Percentiles rank a stretch among this genome's conserved stretches.
phyloP scores from a whole-genome alignment of 2,797 vertebrate genomes.

The Oreochromis mossambicus region DNA sequence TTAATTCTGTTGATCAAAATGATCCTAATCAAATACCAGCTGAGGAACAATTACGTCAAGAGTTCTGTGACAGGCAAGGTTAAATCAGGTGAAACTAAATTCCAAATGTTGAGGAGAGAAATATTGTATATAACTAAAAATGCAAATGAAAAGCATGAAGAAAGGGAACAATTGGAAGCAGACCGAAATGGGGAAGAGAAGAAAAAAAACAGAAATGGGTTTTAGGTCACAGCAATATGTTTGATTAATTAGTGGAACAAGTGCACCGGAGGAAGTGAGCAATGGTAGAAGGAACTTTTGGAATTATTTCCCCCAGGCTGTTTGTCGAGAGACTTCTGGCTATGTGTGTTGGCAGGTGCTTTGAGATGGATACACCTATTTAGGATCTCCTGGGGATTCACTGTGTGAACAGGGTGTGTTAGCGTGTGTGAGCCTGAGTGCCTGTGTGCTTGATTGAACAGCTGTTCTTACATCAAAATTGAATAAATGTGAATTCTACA shows the following conservation, averaged over 20 bases:
- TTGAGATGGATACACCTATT: constrained; percentile 52
- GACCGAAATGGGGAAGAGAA: neutral
- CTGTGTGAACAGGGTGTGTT: constrained; percentile 18
- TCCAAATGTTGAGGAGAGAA: neutral
- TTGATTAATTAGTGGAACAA: constrained; percentile 42
- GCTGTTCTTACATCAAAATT: constrained; percentile 57
- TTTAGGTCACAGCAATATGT: constrained; percentile 22
- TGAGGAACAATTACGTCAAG: neutral
- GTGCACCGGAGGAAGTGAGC: constrained; percentile 12
- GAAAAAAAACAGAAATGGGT: neutral
- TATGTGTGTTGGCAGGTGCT: constrained; percentile 57
- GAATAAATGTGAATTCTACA: constrained; percentile 63
- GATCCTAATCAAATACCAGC: neutral
- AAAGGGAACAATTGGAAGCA: neutral
- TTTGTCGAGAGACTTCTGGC: constrained; percentile 43
- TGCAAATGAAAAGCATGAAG: neutral
- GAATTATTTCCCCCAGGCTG: constrained; percentile 32
- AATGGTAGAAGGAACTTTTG: constrained; percentile 31
- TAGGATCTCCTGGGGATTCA: constrained; percentile 42
- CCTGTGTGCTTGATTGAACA: constrained; percentile 55
- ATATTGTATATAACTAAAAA: neutral
- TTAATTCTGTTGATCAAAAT: neutral
- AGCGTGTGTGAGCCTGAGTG: neutral
- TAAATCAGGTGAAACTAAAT: constrained; percentile 38
- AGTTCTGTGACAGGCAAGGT: constrained; percentile 12